Evolutionary conservation across 2,888 invertebrate species (phyloP).

Genomic region (Saturnia pavonia): DNA sequence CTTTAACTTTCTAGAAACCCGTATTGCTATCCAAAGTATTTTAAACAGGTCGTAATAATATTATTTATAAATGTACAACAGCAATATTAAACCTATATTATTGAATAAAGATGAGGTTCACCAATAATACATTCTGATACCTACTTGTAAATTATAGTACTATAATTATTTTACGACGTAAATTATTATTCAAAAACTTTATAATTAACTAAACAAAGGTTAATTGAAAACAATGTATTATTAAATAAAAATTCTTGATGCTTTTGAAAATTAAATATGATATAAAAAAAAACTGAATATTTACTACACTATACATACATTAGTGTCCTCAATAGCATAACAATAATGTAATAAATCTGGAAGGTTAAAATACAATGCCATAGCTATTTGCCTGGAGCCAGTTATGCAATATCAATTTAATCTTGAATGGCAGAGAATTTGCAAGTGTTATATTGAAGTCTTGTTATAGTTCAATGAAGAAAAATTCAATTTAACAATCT

Average conservation of each 20-base stretch:
- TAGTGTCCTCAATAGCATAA: neutral
- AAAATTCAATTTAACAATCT: neutral
- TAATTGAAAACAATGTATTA: neutral
- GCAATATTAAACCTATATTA: neutral
- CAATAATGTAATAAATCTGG: constrained; percentile 5
- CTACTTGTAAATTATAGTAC: neutral
- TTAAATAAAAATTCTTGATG: too few relatives aligned
- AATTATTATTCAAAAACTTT: neutral
- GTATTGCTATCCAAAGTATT: neutral
- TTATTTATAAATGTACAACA: neutral
- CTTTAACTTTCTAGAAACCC: neutral
- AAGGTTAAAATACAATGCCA: constrained; percentile 4
- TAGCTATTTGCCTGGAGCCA: neutral
- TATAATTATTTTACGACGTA: neutral
- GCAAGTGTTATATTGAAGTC: constrained; percentile 7
- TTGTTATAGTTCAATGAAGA: neutral
- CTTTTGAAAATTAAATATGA: neutral
- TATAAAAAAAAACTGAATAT: neutral
- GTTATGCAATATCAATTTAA: constrained; percentile 6
- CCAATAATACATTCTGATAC: neutral
- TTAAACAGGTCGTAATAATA: neutral
- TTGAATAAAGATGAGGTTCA: neutral
- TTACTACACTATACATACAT: neutral
- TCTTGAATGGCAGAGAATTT: constrained; percentile 2
- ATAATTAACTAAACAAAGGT: too few relatives aligned